These are phyloP conservation scores for Periphyllus acericola DNA, from an alignment of 2,888 invertebrate genomes.

Conservation along the genomic window DNA sequence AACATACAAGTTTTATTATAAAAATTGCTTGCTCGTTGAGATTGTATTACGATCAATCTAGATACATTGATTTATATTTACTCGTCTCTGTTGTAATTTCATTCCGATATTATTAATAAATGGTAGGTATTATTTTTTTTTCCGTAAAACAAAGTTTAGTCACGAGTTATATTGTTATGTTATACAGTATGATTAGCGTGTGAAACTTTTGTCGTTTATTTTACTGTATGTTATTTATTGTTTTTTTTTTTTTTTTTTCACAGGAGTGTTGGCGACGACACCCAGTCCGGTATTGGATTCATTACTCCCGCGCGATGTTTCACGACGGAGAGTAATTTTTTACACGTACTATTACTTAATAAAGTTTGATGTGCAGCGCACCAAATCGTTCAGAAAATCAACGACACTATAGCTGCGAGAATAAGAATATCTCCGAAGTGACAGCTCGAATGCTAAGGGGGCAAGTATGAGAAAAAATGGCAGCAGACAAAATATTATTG, in stretches of 20 bases:
- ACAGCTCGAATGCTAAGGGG: background rate
- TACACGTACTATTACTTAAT: constrained; percentile 36
- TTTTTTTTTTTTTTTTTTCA: background rate
- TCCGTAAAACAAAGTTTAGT: background rate
- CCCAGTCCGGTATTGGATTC: background rate
- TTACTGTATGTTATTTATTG: background rate
- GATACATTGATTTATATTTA: too few relatives aligned
- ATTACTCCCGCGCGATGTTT: background rate
- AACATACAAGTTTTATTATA: too few relatives aligned
- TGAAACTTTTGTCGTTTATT: constrained; percentile 35
- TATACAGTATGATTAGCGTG: background rate
- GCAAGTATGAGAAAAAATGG: background rate
- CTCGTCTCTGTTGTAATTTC: too few relatives aligned
- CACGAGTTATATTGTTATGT: background rate
- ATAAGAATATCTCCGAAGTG: background rate
- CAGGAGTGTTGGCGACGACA: background rate
- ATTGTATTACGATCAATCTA: too few relatives aligned
- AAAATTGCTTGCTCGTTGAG: too few relatives aligned
- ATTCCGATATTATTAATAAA: too few relatives aligned
- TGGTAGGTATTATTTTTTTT: background rate
- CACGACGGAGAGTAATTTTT: constrained; percentile 12
- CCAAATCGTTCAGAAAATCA: constrained; percentile 20
- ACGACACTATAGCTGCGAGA: background rate
- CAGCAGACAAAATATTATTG: background rate
- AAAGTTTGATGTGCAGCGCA: constrained; percentile 21